Conservation (phyloP, 2,888 invertebrate genomes). For the Mythimna pallens region DNA sequence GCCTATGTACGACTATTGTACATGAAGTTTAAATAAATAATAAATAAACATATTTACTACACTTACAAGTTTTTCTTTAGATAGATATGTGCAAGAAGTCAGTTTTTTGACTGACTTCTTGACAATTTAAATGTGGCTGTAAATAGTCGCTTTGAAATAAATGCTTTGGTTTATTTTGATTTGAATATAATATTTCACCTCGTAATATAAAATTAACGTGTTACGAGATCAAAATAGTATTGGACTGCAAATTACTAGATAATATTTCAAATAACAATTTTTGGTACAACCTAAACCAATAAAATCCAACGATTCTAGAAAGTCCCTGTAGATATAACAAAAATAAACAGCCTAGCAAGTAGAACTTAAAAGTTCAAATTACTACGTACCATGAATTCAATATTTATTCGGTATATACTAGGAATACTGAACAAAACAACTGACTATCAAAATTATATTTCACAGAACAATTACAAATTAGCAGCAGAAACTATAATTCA, state of each 20-base stretch:
- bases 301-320: neutral
- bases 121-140: too few species aligned
- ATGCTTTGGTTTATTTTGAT: too few species aligned
- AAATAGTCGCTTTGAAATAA: too few species aligned
- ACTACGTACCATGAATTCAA: neutral
- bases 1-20: too few species aligned
- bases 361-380: neutral
- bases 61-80: too few species aligned
- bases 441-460: slow-evolving; percentile 14
- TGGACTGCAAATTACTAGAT: neutral
- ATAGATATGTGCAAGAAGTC: too few species aligned
- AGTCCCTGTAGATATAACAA: neutral
- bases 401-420: neutral
- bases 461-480: slow-evolving; percentile 94
- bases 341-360: slow-evolving; percentile 15
- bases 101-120: too few species aligned
- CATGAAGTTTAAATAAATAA: too few species aligned
- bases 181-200: too few species aligned
- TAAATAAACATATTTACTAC: too few species aligned
- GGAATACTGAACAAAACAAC: slow-evolving; percentile 7
- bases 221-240: neutral
- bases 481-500: slow-evolving; percentile 95
- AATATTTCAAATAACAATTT: neutral
- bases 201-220: neutral
- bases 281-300: neutral